phyloP scores from a whole-genome alignment of 1,140 invertebrate genomes.

The Episyrphus balteatus region DNA sequence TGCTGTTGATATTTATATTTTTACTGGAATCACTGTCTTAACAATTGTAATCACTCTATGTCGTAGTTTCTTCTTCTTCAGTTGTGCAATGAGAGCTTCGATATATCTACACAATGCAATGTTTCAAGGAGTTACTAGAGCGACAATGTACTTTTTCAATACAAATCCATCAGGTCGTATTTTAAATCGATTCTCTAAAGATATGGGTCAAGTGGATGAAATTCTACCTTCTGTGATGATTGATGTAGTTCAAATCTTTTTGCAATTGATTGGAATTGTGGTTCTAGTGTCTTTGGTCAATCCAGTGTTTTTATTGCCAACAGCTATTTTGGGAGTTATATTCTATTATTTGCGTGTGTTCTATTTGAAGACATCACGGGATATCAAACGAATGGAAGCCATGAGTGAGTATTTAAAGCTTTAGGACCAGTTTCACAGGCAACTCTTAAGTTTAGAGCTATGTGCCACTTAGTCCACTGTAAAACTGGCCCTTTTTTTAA shows the following conservation, averaged over 20 bases:
- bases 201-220: conserved; percentile 79
- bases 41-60: conserved; percentile 47
- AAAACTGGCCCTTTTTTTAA: no score
- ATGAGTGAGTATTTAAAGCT: conserved; percentile 54
- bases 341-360: conserved; percentile 65
- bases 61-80: conserved; percentile 53
- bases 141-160: conserved; percentile 75
- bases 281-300: conserved; percentile 63
- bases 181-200: conserved; percentile 72
- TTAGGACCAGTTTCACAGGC: no score
- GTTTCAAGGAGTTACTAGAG: conserved; percentile 61
- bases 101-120: conserved; percentile 64
- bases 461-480: no score
- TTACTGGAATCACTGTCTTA: conserved; percentile 46
- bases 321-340: conserved; percentile 52
- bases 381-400: conserved; percentile 80
- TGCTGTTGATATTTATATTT: conserved; percentile 31
- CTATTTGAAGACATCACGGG: conserved; percentile 71
- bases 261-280: conserved; percentile 62
- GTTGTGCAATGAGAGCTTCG: conserved; percentile 58
- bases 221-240: conserved; percentile 62
- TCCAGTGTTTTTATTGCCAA: conserved; percentile 61
- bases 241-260: conserved; percentile 61
- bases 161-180: conserved; percentile 64
- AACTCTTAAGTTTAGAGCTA: no score